Percentiles rank a stretch among this genome's conserved stretches.
These are phyloP conservation scores for Alouatta palliata DNA, from an alignment of 2,113 vertebrate genomes.

Conservation along the genomic window DNA sequence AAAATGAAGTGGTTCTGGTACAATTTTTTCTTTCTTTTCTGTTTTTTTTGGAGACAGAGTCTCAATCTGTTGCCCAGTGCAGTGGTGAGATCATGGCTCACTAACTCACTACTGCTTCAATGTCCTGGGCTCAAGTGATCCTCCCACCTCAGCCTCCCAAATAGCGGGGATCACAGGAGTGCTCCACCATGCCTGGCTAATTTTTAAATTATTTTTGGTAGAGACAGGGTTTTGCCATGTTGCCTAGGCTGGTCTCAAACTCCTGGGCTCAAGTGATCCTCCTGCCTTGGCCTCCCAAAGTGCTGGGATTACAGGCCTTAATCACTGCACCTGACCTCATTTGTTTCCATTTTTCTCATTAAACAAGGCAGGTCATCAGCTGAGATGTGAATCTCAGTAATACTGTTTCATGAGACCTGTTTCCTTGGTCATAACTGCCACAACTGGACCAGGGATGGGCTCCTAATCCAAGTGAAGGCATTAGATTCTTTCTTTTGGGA, in stretches of 20 bases:
- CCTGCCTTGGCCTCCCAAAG: neutral
- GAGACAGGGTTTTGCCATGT: neutral
- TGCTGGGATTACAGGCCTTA: neutral
- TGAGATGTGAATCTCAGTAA: neutral
- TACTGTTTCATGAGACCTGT: neutral
- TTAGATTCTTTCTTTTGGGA: neutral
- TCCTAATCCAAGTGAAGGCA: neutral
- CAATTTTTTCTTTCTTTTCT: too few relatives aligned
- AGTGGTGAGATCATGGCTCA: too few relatives aligned
- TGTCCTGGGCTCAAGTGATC: too few relatives aligned
- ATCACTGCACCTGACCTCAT: neutral
- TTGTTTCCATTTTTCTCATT: neutral
- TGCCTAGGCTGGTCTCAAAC: neutral
- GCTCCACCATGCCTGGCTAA: too few relatives aligned
- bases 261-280: neutral
- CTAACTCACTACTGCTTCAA: too few relatives aligned
- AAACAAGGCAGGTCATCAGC: neutral
- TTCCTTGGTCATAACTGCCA: neutral
- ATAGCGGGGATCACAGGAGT: too few relatives aligned
- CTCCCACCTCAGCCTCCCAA: too few relatives aligned
- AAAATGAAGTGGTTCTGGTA: too few relatives aligned
- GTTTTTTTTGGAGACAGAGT: too few relatives aligned
- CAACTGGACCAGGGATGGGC: neutral
- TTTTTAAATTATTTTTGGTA: neutral
- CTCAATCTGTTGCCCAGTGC: too few relatives aligned